Percentiles rank a stretch among this genome's conserved stretches.
Conservation (phyloP, 2,113 vertebrate species). For the Oenanthe melanoleuca region DNA sequence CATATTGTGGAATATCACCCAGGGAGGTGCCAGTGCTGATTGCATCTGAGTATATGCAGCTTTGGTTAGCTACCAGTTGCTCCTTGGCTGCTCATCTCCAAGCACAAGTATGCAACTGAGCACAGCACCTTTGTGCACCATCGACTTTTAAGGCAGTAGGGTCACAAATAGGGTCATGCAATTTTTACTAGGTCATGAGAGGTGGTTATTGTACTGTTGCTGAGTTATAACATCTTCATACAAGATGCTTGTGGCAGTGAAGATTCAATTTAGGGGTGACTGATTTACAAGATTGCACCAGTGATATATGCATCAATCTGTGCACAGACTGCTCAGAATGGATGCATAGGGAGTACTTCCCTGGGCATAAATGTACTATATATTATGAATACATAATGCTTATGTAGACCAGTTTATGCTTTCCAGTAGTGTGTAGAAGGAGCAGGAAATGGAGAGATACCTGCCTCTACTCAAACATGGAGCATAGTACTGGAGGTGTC, state of each 20-base stretch:
- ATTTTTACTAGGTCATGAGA: conserved; percentile 53
- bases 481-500: neutral
- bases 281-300: conserved; percentile 34
- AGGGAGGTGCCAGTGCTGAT: neutral
- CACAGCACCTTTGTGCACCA: neutral
- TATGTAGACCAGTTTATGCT: conserved; percentile 15
- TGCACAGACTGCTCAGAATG: conserved; percentile 29
- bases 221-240: conserved; percentile 50
- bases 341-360: conserved; percentile 41
- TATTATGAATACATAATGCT: conserved; percentile 40
- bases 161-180: neutral
- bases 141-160: neutral
- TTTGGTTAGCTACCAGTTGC: neutral
- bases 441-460: neutral
- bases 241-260: conserved; percentile 39
- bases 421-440: neutral
- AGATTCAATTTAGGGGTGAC: conserved; percentile 49
- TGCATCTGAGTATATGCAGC: neutral
- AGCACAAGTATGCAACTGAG: neutral
- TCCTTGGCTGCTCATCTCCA: neutral
- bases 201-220: conserved; percentile 33
- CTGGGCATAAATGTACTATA: neutral
- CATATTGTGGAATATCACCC: neutral
- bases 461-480: neutral
- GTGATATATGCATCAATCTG: conserved; percentile 49